These are phyloP conservation scores for Melospiza melodia DNA, from an alignment of 2,113 vertebrate species.

Conservation along the genomic window DNA sequence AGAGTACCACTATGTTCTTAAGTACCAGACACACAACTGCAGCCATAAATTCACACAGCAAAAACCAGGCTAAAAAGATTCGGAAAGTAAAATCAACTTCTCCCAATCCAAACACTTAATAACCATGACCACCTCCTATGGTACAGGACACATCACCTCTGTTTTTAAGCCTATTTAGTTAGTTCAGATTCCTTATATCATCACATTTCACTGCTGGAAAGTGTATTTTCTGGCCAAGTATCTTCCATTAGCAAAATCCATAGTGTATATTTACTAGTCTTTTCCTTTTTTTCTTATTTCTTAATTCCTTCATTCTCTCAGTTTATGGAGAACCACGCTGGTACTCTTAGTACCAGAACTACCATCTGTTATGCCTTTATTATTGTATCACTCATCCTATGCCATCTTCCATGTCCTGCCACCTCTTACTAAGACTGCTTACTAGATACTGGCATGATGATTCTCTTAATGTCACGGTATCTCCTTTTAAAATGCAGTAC, in stretches of 20 bases:
- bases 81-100: not conserved
- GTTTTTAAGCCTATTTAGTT: not conserved
- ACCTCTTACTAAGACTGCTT: slow-evolving; percentile 37
- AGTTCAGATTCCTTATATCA: not conserved
- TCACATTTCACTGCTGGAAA: not conserved
- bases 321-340: not conserved
- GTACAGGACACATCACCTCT: not conserved
- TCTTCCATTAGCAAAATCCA: not conserved
- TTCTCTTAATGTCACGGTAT: slow-evolving; percentile 12
- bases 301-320: not conserved
- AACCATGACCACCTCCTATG: not conserved
- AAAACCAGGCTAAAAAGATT: not conserved
- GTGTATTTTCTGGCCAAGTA: not conserved
- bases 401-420: slow-evolving; percentile 13
- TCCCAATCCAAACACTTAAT: not conserved
- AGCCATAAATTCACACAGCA: not conserved
- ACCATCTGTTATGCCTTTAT: slow-evolving; percentile 59
- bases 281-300: not conserved
- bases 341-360: slow-evolving; percentile 55
- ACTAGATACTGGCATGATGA: not conserved
- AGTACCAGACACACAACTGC: not conserved
- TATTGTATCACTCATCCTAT: slow-evolving; percentile 31
- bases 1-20: not conserved
- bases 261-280: not conserved
- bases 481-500: not conserved